Evolutionary conservation across 2,113 vertebrate species (phyloP), one percentile per base, ranked within the genome.

Genomic region (Polypterus senegalus): DNA sequence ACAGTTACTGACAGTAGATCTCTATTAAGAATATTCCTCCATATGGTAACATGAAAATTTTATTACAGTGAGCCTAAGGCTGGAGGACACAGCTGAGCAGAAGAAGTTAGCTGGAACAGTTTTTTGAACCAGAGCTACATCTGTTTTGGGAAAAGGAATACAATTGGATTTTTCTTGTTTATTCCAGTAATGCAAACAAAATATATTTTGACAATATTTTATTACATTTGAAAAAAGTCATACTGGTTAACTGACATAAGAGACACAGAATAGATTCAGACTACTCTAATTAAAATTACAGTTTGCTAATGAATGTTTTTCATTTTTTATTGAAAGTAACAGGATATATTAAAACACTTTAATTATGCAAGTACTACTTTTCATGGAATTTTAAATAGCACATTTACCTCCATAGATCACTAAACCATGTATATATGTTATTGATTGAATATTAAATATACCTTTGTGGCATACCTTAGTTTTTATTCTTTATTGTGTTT

Each of bases 1-100:
- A 88, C 78, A 78, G 81, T 83, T 85, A 79, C 83, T 87, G 82
- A 91, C 91, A 92, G 91, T 97, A 94, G 94, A 94, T 95, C 93
- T 92, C 92, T 90, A 89, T 92, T 91, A 93, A 92, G 74, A 87
- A 92, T 93, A 91, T 89, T 91, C 88, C 85, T 94, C 91, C 93
- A 95, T 97, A 96, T 96, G 93, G 91, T 91, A 87, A 86, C 91
- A 94, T 94, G 87, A 92, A 93, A 91, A 94, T 93, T 92, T 95
- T 88, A 97, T 93, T 89, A 91, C 88, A 79, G 77, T 83, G 78
- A 83, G 92, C 92, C 92, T 67, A 79, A 85, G 92, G 93, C 91
- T 90, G 85, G 89, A 91, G 89, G 87, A 89, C 86, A 90, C 88
- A 83, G 80, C 83, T 91, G 86, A 88, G 88, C 83, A 89, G 85